Percentiles rank a stretch among this genome's conserved stretches.
These are phyloP conservation scores for Botia almorhae DNA, from an alignment of 2,797 vertebrate species.

Conservation along the genomic window DNA sequence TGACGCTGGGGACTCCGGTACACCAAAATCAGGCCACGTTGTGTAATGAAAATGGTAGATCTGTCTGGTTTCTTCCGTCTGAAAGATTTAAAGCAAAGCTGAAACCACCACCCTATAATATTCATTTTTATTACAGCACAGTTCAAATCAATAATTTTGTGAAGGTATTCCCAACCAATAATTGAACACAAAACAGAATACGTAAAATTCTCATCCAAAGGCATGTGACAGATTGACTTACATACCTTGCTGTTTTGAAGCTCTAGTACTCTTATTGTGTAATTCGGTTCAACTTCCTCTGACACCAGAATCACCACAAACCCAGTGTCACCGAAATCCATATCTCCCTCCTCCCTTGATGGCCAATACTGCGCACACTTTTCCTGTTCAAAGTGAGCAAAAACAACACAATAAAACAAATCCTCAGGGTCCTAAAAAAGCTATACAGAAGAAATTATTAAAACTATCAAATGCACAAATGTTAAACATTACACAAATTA, in stretches of 20 bases:
- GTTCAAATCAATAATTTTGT: neutral
- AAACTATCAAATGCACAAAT: neutral
- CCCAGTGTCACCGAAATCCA: constrained; percentile 91
- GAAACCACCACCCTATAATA: neutral
- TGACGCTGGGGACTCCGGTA: constrained; percentile 95
- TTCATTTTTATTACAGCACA: neutral
- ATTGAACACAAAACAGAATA: too few species aligned
- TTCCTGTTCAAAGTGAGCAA: constrained; percentile 77
- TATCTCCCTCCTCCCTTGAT: constrained; percentile 82
- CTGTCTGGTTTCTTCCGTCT: constrained; percentile 89
- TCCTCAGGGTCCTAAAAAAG: neutral
- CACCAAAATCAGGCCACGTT: constrained; percentile 98
- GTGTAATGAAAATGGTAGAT: constrained; percentile 99
- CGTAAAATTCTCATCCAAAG: neutral
- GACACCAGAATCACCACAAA: constrained; percentile 89
- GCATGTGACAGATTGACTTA: neutral
- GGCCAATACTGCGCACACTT: constrained; percentile 99
- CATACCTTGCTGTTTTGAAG: constrained; percentile 86
- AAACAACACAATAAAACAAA: neutral
- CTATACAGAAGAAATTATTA: neutral
- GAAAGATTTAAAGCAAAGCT: constrained; percentile 29
- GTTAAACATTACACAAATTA: neutral
- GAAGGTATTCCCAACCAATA: too few species aligned
- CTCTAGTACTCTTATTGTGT: constrained; percentile 88
- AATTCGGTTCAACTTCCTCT: constrained; percentile 91